Conservation (phyloP, 1,140 invertebrate species). For the Meloidogyne chitwoodi region DNA sequence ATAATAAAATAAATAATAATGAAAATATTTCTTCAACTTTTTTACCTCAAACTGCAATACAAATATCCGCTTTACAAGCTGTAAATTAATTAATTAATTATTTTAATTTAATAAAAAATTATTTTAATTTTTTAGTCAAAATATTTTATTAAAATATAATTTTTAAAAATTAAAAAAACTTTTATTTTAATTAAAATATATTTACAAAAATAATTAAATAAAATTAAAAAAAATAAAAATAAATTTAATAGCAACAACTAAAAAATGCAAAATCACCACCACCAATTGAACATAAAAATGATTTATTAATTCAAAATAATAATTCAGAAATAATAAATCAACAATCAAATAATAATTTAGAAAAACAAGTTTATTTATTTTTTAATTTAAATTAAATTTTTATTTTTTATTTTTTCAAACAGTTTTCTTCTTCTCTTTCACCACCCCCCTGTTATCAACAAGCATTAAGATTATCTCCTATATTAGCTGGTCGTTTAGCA, state of each 20-base stretch:
- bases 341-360: not conserved
- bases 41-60: not conserved
- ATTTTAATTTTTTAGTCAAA: no score
- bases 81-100: not conserved
- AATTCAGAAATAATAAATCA: not conserved
- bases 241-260: not conserved
- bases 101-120: not conserved
- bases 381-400: no score
- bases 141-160: no score
- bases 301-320: not conserved
- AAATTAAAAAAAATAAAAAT: not conserved
- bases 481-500: not conserved
- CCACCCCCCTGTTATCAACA: not conserved
- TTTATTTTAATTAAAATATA: no score
- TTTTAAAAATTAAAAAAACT: no score
- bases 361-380: not conserved
- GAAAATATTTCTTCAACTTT: not conserved
- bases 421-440: not conserved
- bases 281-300: not conserved
- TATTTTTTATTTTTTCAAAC: not conserved
- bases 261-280: not conserved
- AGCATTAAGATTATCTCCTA: not conserved
- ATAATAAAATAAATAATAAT: not conserved
- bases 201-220: not conserved
- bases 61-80: not conserved